Evolutionary conservation across 2,888 invertebrate genomes (phyloP), one percentile per base, ranked within the genome.

Genomic region (Lasioglossum calceatum): DNA sequence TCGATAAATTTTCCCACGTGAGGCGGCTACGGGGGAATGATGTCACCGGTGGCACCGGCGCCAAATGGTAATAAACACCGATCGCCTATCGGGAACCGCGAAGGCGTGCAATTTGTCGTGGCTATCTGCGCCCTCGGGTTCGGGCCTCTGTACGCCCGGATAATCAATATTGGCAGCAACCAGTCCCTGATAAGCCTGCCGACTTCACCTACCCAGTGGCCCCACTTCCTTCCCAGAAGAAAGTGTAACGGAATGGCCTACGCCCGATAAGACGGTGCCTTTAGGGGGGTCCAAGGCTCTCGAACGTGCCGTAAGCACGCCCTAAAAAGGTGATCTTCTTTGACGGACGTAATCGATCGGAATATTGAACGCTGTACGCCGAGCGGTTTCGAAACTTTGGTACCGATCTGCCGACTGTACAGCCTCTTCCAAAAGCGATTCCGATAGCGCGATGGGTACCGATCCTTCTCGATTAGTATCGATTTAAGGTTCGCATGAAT

Each of bases 111-210:
- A 91, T 93, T 92, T 91, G 91, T 91, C 87, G 84, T 32, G 76
- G 87, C 77, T 92, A 92, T 93, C 89, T 79, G 72, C 77, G 85
- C 77, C 77, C 78, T 79, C 85, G 85, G 70, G 80, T 82, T 86
- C 82, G 81, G 58, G 77, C 88, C 84, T 82, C 79, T 76, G 82
- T 73, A 73, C 67, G 61, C 39, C 23, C 70, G 79, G 87, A 87
- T 90, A 90, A 92, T 93, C 91, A 92, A 92, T 90, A 92, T 92
- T 92, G 91, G 91, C 90, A 87, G 82, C 85, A 79, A 84, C 79
- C 88, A 86, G 85, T 84, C 79, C 54, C 89, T 86, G 93, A 94
- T 93, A 93, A 93, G 89, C 76, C 47, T 58, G 54, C 71, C 77
- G 77, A 79, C 80, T 58, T 81, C 85, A 77, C 88, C 88, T 84